These are phyloP conservation scores for Actenoides lindsayi DNA, from an alignment of 2,113 vertebrate species.

Conservation along the genomic window DNA sequence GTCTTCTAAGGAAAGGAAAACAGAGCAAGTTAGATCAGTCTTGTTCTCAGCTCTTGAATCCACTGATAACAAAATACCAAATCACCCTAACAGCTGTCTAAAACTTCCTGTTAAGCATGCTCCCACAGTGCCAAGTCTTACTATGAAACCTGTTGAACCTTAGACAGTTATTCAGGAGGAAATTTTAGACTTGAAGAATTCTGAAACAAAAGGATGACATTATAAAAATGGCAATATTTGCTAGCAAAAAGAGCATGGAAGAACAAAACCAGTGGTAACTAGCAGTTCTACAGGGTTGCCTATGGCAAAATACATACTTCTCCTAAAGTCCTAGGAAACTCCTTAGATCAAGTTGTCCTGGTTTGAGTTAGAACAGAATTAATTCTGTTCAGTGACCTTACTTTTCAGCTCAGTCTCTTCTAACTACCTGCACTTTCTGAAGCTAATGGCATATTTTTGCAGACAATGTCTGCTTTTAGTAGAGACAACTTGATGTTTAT, in stretches of 20 bases:
- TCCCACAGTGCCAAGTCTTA: not conserved
- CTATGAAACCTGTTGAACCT: not conserved
- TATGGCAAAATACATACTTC: not conserved
- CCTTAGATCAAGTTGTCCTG: not conserved
- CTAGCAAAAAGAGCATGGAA: not conserved
- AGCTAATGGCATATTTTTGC: too few species aligned
- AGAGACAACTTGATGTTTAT: too few species aligned
- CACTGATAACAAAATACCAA: not conserved
- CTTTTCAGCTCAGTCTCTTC: too few species aligned
- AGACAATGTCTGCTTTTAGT: too few species aligned
- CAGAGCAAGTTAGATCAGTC: not conserved
- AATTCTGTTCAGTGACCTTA: too few species aligned
- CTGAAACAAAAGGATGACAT: not conserved
- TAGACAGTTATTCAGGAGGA: not conserved
- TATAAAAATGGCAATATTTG: not conserved
- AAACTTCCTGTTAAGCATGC: accelerated
- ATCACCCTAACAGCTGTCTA: not conserved
- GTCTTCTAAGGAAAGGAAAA: not conserved
- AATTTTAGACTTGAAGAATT: not conserved
- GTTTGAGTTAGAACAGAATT: too few species aligned
- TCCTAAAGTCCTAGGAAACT: not conserved
- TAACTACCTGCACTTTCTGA: too few species aligned
- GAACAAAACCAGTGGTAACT: not conserved
- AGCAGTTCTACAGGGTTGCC: not conserved
- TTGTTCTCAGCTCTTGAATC: not conserved